Evolutionary conservation across 2,113 vertebrate genomes (phyloP), one percentile per base, ranked within the genome.

Genomic region (Colaptes auratus): DNA sequence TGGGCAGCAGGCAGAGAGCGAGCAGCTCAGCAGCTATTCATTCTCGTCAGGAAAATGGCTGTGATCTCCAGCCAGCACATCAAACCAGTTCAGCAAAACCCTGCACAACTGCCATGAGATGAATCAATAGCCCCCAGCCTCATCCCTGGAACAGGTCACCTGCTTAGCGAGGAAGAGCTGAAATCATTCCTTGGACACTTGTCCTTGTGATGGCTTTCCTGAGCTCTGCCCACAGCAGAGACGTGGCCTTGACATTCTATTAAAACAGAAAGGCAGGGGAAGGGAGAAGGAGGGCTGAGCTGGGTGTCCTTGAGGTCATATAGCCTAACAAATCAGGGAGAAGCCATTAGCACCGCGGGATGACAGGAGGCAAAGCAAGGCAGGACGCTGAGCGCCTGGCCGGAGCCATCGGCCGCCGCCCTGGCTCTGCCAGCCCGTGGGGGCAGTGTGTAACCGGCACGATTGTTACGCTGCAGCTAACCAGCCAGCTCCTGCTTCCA

Each of bases 301-400:
- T n/a, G 83, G n/a, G 3, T 82, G 91, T 95, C 93, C 86, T 85
- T 64, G 71, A 76, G 95, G 95, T 92, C 89, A 42, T 9, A 64
- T 31, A 42, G n/a, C 15, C 81, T 75, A 72, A 56, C 86, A 86
- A 84, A 88, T 90, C 91, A 70, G 7, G 0, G 75, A 46, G 76
- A 65, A 93, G 78, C 95, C 78, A 80, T 85, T 89, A 92, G 89
- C 56, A 48, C 61, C 60, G 15, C 2, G 15, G 71, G 86, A 48
- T 59, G 95, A 94, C 87, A 93, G 82, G 78, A 91, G 86, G 71
- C 48, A 74, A 78, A 95, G 64, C 60, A 42, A 53, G 56, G 81
- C 76, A 65, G 95, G 66, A 74, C 30, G 19, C 82, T 81, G 72
- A 94, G 88, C 6, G 8, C 71, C 65, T 35, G 0, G 81, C 8